A percentile compares a stretch with the other conserved stretches of the same genome.
Evolutionary conservation across 2,113 vertebrate species (phyloP).

Genomic region (Coptodon rendalli): DNA sequence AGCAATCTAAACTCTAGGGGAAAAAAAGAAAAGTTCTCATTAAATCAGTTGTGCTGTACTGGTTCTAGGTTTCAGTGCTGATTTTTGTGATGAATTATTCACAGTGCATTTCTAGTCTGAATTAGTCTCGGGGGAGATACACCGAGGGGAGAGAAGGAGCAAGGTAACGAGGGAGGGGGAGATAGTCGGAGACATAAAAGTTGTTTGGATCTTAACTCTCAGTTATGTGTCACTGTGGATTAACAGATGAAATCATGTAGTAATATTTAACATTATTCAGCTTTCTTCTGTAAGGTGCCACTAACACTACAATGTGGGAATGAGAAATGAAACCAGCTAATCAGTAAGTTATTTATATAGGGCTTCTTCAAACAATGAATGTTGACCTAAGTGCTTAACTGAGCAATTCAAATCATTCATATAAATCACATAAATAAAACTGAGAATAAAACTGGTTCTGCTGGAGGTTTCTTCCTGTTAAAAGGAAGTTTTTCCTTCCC

Average conservation of each 20-base stretch:
- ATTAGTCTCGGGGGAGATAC: conserved; percentile 6
- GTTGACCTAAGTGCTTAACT: not conserved
- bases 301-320: not conserved
- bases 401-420: not conserved
- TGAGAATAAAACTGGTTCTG: not conserved
- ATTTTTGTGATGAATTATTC: conserved; percentile 49
- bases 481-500: not conserved
- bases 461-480: not conserved
- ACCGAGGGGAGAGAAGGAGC: not conserved
- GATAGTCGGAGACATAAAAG: not conserved
- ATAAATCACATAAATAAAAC: not conserved
- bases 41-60: conserved; percentile 4
- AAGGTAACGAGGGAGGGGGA: not conserved
- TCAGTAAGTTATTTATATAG: not conserved
- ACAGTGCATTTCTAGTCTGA: conserved; percentile 26
- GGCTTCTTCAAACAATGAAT: not conserved
- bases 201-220: conserved; percentile 1
- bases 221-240: not conserved
- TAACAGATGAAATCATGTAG: not conserved
- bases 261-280: not conserved
- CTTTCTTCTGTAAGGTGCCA: not conserved
- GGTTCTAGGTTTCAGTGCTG: conserved; percentile 10
- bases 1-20: not conserved
- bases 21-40: not conserved
- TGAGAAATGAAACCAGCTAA: not conserved